Evolutionary conservation across 2,797 vertebrate species (phyloP).

Genomic region (Fistularia commersonii): DNA sequence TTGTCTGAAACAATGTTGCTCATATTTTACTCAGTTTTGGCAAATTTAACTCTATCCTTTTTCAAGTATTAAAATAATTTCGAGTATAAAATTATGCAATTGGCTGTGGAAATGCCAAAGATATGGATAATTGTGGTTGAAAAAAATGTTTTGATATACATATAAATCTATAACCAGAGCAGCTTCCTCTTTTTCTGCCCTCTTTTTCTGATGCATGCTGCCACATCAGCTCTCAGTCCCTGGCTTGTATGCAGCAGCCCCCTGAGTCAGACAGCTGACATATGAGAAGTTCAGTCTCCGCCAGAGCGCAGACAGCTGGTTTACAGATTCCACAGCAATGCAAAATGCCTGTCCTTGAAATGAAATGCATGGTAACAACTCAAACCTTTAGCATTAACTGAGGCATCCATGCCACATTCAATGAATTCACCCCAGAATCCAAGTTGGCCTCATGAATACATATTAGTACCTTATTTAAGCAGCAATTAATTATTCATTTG

Average conservation of each 20-base stretch:
- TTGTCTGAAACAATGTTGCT: no score
- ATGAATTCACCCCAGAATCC: conserved; percentile 10
- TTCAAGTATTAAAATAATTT: no score
- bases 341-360: conserved; percentile 39
- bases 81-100: no score
- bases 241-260: conserved; percentile 42
- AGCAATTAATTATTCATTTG: conserved; percentile 59
- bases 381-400: conserved; percentile 14
- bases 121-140: no score
- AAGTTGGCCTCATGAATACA: conserved; percentile 49
- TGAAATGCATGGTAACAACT: conserved; percentile 17
- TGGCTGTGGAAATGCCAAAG: no score
- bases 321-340: conserved; percentile 31
- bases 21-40: no score
- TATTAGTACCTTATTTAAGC: conserved; percentile 50
- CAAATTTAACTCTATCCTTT: no score
- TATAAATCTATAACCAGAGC: no score
- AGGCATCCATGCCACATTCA: conserved; percentile 25
- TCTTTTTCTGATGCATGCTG: conserved; percentile 14
- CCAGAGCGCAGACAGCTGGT: conserved; percentile 25
- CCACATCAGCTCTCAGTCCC: conserved; percentile 25
- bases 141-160: no score
- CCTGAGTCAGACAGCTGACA: conserved; percentile 42
- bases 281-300: conserved; percentile 41
- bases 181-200: no score